Evolutionary conservation across 35 echinoderm and acorn worm genomes (phyloP), one percentile per base, ranked within the genome.

Genomic region (Apostichopus californicus): DNA sequence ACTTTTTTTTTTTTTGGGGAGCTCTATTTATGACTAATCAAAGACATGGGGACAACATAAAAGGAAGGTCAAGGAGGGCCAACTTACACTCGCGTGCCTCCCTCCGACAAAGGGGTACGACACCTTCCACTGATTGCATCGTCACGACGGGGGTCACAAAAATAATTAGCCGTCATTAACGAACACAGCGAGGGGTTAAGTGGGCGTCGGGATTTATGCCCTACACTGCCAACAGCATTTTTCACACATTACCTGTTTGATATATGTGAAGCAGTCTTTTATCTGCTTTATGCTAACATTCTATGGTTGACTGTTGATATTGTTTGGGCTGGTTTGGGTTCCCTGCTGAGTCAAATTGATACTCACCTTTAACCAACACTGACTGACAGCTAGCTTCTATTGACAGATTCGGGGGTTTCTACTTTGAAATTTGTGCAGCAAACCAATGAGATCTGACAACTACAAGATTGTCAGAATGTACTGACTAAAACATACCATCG

Each of bases 21-120:
- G 9, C n/a, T 83, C 25, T 53, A 83, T 55, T 55, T 55, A 18
- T 56, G 13, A 83, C 80, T 54, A 83, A 83, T 83, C 55, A 83
- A 68, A 68, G 11, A 68, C 11, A 68, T 18, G 18, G 18, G 64
- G 64, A 68, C 11, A 18, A 14, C 34, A 68, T 68, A 46, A 14
- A 68, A 68, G 64, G 64, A 68, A 18, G 64, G 64, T 68, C 64
- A 68, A 68, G 64, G 64, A 9, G 13, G 64, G 64, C 64, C 9
- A 68, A 68, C 11, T 68, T 14, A 68, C 64, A 68, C 64, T 68
- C 64, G 64, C 64, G 64, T 68, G 64, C 64, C 64, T 68, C 64
- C 64, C 11, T 46, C 34, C 34, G 34, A 46, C 34, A 46, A 46
- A 46, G 34, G 18, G 64, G 64, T 68, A 18, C 64, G 18, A 9